Conservation (phyloP, 2,888 invertebrate genomes). For the Drosophila infuscata region DNA sequence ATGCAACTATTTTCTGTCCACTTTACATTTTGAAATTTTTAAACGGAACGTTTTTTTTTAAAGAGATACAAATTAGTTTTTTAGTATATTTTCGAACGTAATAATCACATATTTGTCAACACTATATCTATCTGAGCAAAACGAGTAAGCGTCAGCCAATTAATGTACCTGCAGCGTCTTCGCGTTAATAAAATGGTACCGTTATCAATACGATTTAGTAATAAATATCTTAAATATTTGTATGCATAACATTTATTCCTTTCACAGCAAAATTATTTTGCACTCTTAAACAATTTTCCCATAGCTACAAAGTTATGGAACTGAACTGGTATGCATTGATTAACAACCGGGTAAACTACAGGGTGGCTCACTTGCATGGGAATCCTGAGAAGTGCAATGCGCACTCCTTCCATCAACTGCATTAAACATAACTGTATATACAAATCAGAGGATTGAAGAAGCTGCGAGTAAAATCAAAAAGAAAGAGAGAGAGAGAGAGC, state of each 20-base stretch:
- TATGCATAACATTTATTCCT: background rate
- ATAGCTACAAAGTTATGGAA: background rate
- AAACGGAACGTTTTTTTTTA: background rate
- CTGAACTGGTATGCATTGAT: background rate
- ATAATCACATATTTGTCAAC: background rate
- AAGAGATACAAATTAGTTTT: background rate
- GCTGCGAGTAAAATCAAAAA: background rate
- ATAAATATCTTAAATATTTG: background rate
- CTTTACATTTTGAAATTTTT: background rate
- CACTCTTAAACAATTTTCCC: background rate
- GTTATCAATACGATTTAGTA: background rate
- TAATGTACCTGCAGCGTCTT: constrained; percentile 1
- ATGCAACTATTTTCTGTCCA: constrained; percentile 1
- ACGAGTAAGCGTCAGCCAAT: constrained; percentile 1
- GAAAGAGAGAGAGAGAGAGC: background rate
- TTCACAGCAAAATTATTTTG: background rate
- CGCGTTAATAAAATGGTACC: background rate
- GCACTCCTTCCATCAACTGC: background rate
- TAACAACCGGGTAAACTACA: background rate
- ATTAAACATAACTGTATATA: background rate
- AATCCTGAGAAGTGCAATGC: background rate
- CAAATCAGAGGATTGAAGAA: background rate
- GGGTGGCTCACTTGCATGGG: background rate
- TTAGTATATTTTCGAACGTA: background rate
- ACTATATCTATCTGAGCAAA: background rate